Base-by-base conservation (phyloP, 2,888 invertebrate genomes). In the Physocephala rufipes region DNA sequence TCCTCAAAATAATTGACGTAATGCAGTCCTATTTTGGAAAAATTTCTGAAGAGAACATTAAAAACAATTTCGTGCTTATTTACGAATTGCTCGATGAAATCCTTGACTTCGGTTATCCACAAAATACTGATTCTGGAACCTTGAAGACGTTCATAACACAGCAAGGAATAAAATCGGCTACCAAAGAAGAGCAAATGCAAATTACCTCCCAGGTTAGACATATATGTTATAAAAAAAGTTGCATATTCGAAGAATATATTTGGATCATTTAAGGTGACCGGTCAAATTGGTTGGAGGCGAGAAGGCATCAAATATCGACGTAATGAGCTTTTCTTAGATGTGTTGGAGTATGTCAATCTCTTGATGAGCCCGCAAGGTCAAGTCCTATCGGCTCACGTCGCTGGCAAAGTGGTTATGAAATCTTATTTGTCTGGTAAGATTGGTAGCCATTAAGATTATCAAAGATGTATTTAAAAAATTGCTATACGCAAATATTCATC, bases 11-110 rank as follows among this genome's bases (percentile, higher is more conserved):
- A 84, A 98, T 95, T 74, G 95, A 95, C 82, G 97, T 99, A 68
- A 99, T 99, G 99, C 97, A 98, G 87, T 96, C 97, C 0, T 99
- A 99, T 87, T 99, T 99, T 85, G 99, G 99, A 71, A 99, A 99
- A 88, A 96, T 99, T 76, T 97, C 98, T 0, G 99, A 99, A 85
- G 99, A 99, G 86, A 99, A 99, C 85, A 99, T 99, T 82, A 99
- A 99, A 88, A 99, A 99, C 86, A 99, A 99, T 87, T 99, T 99
- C 88, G 99, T 99, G 21, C 90, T 99, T 28, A 99, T 99, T 80
- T 99, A 99, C 84, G 99, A 99, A 87, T 88, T 99, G 77, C 90
- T 99, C 70, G 99, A 99, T 88, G 99, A 99, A 90, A 98, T 99
- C 82, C 88, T 99, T 76, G 99, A 99, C 86, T 99, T 99, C 88